Conservation (phyloP, 2,888 invertebrate species). For the Ommatoiulus sabulosus region DNA sequence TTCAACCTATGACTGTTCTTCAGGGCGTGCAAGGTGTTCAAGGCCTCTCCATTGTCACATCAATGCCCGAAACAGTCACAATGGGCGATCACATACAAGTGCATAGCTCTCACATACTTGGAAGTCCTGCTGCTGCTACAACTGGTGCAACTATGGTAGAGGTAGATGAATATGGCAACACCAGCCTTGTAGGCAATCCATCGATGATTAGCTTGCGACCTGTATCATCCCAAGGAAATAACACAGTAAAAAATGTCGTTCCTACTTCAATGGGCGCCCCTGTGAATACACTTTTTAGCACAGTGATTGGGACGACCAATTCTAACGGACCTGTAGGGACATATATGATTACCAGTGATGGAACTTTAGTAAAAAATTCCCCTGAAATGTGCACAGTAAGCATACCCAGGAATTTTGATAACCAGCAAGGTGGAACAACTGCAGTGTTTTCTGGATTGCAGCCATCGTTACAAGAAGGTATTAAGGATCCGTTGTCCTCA, state of each 20-base stretch:
- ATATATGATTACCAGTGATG: constrained; percentile 55
- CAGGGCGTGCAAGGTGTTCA: constrained; percentile 56
- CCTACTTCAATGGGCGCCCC: neutral
- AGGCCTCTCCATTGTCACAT: constrained; percentile 53
- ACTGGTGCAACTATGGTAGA: constrained; percentile 50
- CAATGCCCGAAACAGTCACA: constrained; percentile 16
- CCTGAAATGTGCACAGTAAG: constrained; percentile 45
- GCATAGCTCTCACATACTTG: constrained; percentile 42
- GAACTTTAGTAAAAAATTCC: constrained; percentile 55
- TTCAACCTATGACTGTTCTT: constrained; percentile 55
- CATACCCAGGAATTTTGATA: constrained; percentile 48
- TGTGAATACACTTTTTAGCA: constrained; percentile 55
- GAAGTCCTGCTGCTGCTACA: constrained; percentile 4
- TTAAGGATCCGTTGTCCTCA: neutral
- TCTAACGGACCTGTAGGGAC: constrained; percentile 42
- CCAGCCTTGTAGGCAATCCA: constrained; percentile 53
- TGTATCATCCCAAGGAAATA: neutral
- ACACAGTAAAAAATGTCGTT: neutral
- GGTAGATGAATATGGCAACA: constrained; percentile 56
- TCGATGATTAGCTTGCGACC: constrained; percentile 55
- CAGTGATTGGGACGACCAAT: constrained; percentile 47
- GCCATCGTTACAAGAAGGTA: neutral
- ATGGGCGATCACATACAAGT: constrained; percentile 34
- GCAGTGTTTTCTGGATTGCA: constrained; percentile 28
- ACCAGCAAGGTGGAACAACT: neutral